These are phyloP conservation scores for Indri indri DNA, from an alignment of 2,113 vertebrate species.

Conservation along the genomic window DNA sequence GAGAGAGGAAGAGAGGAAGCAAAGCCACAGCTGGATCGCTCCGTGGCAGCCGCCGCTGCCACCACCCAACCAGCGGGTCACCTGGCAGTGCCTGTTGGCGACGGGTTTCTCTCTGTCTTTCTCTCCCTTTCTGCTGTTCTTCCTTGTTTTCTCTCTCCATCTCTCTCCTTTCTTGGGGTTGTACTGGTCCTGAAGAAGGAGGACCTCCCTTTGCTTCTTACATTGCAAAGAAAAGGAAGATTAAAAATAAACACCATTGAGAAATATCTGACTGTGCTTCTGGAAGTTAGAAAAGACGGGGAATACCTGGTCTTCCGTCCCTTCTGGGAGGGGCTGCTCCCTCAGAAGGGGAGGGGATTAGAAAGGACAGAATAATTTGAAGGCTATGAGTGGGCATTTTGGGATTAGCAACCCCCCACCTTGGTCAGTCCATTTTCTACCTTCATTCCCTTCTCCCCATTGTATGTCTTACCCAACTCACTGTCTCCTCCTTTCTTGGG, in stretches of 20 bases:
- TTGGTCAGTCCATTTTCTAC: not conserved
- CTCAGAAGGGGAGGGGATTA: not conserved
- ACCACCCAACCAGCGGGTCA: not conserved
- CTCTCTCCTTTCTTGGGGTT: not conserved
- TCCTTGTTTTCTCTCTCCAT: not conserved
- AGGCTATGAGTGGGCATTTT: not conserved
- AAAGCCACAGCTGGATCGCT: not conserved
- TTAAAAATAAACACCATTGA: constrained; percentile 22
- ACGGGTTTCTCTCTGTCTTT: not conserved
- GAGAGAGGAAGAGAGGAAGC: constrained; percentile 39
- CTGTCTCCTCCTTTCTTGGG: not conserved
- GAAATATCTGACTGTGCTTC: not conserved
- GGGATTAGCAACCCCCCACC: accelerated
- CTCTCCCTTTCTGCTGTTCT: not conserved
- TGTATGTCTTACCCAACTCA: not conserved
- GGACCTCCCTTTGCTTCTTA: not conserved
- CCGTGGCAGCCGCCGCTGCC: not conserved
- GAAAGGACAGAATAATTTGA: not conserved
- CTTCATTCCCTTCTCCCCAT: not conserved
- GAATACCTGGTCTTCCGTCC: not conserved
- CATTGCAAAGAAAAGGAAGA: constrained; percentile 23
- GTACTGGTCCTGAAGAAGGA: not conserved
- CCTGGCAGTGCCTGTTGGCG: not conserved
- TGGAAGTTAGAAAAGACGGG: not conserved
- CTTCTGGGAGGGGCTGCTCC: not conserved